Conservation (phyloP, 2,113 vertebrate genomes). For the Myotis davidii region DNA sequence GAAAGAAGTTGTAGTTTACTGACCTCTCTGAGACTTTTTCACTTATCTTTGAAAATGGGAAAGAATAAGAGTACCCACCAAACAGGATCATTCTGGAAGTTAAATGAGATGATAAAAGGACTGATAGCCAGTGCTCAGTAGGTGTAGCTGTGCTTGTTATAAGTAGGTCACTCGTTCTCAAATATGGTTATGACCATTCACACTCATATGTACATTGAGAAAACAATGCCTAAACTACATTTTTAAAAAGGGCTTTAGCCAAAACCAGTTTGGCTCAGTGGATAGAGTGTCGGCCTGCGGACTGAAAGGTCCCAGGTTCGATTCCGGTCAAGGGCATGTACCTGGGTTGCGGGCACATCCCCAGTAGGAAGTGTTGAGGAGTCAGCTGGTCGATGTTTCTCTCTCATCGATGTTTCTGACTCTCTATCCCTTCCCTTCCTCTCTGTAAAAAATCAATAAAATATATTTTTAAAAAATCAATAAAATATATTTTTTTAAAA, state of each 20-base stretch:
- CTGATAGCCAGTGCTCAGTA: not conserved
- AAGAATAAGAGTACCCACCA: not conserved
- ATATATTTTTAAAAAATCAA: too few species aligned
- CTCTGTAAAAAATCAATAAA: too few species aligned
- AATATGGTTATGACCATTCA: not conserved
- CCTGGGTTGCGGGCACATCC: too few species aligned
- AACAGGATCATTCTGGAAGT: not conserved
- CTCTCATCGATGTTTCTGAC: too few species aligned
- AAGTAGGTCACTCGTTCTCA: slow-evolving; percentile 13
- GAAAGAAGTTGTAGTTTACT: not conserved
- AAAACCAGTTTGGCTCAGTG: too few species aligned
- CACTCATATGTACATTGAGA: not conserved
- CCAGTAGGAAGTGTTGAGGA: too few species aligned
- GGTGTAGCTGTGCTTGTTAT: not conserved
- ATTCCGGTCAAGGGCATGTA: too few species aligned
- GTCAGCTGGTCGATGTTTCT: too few species aligned
- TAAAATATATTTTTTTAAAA: too few species aligned
- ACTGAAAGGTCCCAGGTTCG: too few species aligned
- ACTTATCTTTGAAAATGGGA: not conserved
- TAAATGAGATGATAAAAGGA: not conserved
- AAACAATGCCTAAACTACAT: slow-evolving; percentile 39
- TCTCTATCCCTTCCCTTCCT: too few species aligned
- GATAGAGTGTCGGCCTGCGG: too few species aligned
- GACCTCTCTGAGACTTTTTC: not conserved
- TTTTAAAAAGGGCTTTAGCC: slow-evolving; percentile 55